These are phyloP conservation scores for Eulimnadia texana DNA, from an alignment of 1,140 invertebrate species.

Conservation along the genomic window DNA sequence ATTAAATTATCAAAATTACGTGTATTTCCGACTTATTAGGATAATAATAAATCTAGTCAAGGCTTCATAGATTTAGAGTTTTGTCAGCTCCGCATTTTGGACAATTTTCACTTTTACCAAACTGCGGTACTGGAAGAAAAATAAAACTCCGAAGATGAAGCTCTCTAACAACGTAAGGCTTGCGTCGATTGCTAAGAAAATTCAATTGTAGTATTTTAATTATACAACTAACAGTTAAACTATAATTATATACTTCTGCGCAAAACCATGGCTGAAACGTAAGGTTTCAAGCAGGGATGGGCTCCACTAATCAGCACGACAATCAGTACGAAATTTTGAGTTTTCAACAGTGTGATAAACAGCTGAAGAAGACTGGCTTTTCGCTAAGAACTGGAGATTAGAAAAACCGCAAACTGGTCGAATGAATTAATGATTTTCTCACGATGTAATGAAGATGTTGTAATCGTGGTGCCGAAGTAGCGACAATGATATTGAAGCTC, in stretches of 20 bases:
- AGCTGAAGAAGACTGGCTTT: background rate
- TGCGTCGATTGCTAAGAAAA: background rate
- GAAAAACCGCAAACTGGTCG: too few relatives aligned
- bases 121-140: background rate
- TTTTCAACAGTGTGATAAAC: background rate
- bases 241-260: background rate
- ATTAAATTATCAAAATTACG: too few relatives aligned
- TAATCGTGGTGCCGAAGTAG: background rate
- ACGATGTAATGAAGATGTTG: background rate
- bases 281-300: background rate
- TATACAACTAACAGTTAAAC: too few relatives aligned
- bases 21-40: too few relatives aligned
- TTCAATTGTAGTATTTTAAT: background rate
- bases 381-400: background rate
- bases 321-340: background rate
- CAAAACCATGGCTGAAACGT: background rate
- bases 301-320: background rate
- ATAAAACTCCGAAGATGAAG: background rate
- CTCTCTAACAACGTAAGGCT: background rate
- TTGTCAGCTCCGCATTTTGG: background rate
- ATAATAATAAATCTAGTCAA: too few relatives aligned
- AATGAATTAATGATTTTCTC: background rate
- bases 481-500: slow-evolving; percentile 1
- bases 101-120: background rate
- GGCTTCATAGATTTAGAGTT: too few relatives aligned